A percentile compares a stretch with the other conserved stretches of the same genome.
Conservation (phyloP, 2,797 vertebrate species). For the Scolopax bukidnonensis region DNA sequence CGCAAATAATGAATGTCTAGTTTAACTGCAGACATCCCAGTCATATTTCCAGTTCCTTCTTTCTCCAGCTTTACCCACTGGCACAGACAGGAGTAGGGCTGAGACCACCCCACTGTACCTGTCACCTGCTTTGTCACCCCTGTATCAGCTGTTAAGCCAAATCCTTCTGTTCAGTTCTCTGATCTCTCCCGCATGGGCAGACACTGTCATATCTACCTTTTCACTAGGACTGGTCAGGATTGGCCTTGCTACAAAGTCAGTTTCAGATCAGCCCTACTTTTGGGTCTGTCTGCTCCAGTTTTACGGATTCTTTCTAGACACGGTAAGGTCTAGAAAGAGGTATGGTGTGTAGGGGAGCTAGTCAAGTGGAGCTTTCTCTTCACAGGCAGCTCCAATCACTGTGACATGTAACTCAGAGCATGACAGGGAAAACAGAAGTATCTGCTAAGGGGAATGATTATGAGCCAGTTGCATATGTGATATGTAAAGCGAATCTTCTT, state of each 20-base stretch:
- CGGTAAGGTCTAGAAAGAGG: neutral
- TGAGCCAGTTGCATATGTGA: neutral
- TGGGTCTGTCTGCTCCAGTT: neutral
- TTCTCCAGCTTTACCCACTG: neutral
- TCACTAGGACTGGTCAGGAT: neutral
- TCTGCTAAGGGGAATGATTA: neutral
- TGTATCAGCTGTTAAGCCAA: neutral
- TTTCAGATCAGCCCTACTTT: neutral
- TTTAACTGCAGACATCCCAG: neutral
- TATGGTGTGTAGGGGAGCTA: neutral
- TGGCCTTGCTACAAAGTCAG: neutral
- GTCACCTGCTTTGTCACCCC: neutral
- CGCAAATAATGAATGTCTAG: neutral
- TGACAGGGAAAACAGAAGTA: neutral
- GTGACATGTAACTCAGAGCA: neutral
- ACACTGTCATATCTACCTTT: neutral
- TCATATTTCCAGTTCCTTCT: neutral
- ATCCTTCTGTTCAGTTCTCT: neutral
- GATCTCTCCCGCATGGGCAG: neutral
- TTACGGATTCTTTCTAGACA: neutral
- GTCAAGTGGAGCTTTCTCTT: neutral
- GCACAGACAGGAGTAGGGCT: neutral
- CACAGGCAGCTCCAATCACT: neutral
- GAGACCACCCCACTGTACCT: neutral
- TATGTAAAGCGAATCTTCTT: neutral